Evolutionary conservation across 2,113 vertebrate genomes (phyloP).

Genomic region (Gymnogyps californianus): DNA sequence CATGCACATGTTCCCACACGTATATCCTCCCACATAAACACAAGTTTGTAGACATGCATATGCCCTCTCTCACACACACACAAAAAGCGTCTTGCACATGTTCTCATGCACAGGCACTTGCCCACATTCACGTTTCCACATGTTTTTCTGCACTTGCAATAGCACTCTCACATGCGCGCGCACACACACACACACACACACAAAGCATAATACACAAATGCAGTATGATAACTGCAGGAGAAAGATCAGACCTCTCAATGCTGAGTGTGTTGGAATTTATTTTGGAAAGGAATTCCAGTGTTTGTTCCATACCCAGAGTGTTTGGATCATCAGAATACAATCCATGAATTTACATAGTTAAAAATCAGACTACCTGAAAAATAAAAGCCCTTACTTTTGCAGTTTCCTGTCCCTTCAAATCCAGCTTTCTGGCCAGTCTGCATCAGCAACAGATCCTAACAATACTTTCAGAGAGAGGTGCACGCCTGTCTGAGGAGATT

Average conservation of each 20-base stretch:
- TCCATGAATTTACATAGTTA: not conserved
- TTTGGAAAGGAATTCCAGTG: slow-evolving; percentile 15
- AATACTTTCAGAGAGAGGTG: not conserved
- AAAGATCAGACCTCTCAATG: not conserved
- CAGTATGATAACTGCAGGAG: not conserved
- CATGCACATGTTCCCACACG: not conserved
- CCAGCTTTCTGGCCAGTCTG: not conserved
- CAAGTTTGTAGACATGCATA: not conserved
- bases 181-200: not conserved
- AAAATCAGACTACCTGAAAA: slow-evolving; percentile 21
- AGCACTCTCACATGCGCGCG: not conserved
- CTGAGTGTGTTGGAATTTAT: not conserved
- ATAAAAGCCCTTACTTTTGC: not conserved
- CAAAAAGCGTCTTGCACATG: not conserved
- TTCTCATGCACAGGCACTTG: not conserved
- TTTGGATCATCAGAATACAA: slow-evolving; percentile 18
- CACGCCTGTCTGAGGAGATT: not conserved
- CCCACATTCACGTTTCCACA: not conserved
- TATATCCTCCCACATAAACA: not conserved
- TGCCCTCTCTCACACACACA: not conserved
- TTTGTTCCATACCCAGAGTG: not conserved
- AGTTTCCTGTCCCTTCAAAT: not conserved
- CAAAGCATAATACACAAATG: not conserved
- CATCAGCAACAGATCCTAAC: not conserved
- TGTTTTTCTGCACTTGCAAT: not conserved